Percentiles rank a stretch among this genome's conserved stretches.
Conservation (phyloP, 2,797 vertebrate species). For the Oreochromis grahami region DNA sequence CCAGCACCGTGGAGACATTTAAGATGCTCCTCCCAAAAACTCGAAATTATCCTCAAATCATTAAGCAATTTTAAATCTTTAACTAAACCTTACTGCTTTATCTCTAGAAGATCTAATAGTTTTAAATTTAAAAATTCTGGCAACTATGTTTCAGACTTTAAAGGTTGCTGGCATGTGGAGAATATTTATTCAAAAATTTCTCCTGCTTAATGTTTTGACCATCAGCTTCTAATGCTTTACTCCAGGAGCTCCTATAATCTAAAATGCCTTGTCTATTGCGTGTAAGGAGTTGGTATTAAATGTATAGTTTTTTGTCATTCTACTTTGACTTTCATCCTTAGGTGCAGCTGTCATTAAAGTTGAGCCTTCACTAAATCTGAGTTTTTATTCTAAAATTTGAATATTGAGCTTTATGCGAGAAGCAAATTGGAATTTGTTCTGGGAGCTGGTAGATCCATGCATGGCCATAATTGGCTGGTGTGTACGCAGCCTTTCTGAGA, state of each 20-base stretch:
- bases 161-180: background rate
- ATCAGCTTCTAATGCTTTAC: rapidly evolving
- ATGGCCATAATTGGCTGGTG: background rate
- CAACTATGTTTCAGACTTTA: background rate
- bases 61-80: background rate
- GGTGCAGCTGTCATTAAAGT: background rate
- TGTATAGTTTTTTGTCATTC: background rate
- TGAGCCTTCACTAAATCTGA: background rate
- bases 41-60: background rate
- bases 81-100: background rate
- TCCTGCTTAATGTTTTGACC: background rate
- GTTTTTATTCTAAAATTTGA: background rate
- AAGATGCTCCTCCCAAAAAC: background rate
- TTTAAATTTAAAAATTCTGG: background rate
- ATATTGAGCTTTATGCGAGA: background rate
- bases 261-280: background rate
- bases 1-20: background rate
- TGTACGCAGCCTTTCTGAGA: background rate
- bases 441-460: background rate
- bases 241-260: background rate
- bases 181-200: background rate
- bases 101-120: background rate
- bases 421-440: background rate
- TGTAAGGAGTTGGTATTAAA: background rate
- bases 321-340: background rate